phyloP scores from a whole-genome alignment of 2,888 invertebrate species.

The Pristionchus arcanus region DNA sequence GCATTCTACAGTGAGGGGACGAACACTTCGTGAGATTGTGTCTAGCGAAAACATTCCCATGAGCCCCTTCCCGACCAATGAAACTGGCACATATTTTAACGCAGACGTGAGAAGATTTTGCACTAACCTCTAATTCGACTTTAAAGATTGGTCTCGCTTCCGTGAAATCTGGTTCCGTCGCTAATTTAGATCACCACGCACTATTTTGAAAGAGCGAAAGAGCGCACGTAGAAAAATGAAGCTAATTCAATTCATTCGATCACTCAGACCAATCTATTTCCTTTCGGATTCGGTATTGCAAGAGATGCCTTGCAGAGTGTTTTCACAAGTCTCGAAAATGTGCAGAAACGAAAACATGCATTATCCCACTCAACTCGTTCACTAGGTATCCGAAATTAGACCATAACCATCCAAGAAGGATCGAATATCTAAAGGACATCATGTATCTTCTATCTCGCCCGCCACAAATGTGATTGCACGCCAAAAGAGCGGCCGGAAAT shows the following conservation, averaged over 20 bases:
- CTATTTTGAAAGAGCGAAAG: neutral
- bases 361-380: neutral
- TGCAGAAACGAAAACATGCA: neutral
- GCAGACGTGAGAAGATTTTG: neutral
- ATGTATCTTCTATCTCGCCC: neutral
- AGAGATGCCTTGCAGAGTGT: neutral
- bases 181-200: neutral
- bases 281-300: neutral
- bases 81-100: neutral
- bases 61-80: neutral
- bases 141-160: neutral
- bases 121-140: neutral
- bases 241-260: neutral
- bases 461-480: neutral
- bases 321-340: neutral
- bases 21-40: neutral
- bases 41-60: neutral
- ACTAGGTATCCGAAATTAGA: too few relatives aligned
- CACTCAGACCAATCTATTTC: neutral
- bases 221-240: neutral
- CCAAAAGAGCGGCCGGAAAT: neutral
- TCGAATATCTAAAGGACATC: too few relatives aligned
- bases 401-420: neutral
- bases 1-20: neutral
- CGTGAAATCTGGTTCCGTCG: neutral